These are phyloP conservation scores for Amyelois transitella DNA, from an alignment of 1,140 invertebrate genomes.

Conservation along the genomic window DNA sequence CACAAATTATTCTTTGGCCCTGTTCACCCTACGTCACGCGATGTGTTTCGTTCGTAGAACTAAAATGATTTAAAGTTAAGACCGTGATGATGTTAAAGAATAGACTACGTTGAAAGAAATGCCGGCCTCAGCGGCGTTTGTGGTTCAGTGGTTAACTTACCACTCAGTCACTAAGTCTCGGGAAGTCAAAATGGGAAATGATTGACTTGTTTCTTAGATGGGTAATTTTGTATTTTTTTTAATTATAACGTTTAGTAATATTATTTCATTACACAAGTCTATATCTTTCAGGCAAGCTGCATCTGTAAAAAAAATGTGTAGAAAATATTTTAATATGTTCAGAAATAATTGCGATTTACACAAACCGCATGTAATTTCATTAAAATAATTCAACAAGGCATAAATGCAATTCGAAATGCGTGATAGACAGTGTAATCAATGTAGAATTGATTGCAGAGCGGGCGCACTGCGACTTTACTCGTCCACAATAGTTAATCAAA, in stretches of 20 bases:
- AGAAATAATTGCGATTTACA: background rate
- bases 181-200: background rate
- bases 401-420: background rate
- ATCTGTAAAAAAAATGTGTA: too few relatives aligned
- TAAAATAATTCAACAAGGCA: background rate
- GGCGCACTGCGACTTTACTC: conserved; percentile 20
- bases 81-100: too few relatives aligned
- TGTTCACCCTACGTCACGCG: background rate
- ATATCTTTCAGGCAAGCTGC: too few relatives aligned
- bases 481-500: conserved; percentile 67
- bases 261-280: too few relatives aligned
- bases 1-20: background rate
- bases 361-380: background rate
- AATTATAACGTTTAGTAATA: too few relatives aligned
- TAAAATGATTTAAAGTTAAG: background rate
- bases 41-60: background rate
- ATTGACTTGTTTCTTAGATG: too few relatives aligned
- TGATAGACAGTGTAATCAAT: background rate
- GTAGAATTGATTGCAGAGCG: background rate
- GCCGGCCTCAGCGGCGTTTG: too few relatives aligned
- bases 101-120: too few relatives aligned
- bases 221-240: too few relatives aligned
- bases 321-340: background rate
- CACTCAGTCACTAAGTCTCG: background rate
- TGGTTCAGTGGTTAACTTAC: too few relatives aligned